These are phyloP conservation scores for Hiodon tergisus DNA, from an alignment of 2,113 vertebrate genomes.

Conservation along the genomic window DNA sequence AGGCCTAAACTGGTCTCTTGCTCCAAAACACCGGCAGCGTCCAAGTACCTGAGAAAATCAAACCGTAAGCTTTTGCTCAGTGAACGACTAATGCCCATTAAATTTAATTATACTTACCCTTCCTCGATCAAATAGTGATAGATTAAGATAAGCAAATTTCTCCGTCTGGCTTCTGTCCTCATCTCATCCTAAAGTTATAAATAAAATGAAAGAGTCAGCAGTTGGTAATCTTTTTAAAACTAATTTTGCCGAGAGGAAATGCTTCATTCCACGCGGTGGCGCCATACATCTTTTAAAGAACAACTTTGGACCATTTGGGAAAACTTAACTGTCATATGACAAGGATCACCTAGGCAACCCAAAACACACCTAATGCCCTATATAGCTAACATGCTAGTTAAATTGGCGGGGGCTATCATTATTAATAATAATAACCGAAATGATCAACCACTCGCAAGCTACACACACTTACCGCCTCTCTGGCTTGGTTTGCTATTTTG, in stretches of 20 bases:
- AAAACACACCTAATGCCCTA: conserved; percentile 22
- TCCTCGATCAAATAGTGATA: conserved; percentile 81
- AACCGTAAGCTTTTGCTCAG: not conserved
- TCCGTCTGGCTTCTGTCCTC: conserved; percentile 75
- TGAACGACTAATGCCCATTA: not conserved
- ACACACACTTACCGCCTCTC: conserved; percentile 68
- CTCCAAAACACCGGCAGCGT: conserved; percentile 77
- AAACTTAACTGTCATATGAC: not conserved
- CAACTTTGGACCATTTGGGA: too few species aligned
- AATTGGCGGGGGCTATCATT: too few species aligned
- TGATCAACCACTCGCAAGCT: not conserved
- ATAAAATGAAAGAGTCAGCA: not conserved
- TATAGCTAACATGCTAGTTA: not conserved
- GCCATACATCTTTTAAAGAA: conserved; percentile 24
- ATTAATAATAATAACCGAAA: too few species aligned
- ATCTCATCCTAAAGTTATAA: conserved; percentile 66
- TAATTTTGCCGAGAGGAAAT: not conserved
- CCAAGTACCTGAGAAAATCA: conserved; percentile 65
- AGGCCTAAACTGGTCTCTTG: conserved; percentile 75
- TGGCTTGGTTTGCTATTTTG: conserved; percentile 58
- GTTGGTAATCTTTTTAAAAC: not conserved
- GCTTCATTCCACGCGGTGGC: conserved; percentile 39
- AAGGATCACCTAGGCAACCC: conserved; percentile 45
- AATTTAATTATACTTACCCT: conserved; percentile 68
- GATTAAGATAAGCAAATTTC: conserved; percentile 86